Evolutionary conservation across 2,888 invertebrate genomes (phyloP).

Genomic region (Bellardia bayeri): DNA sequence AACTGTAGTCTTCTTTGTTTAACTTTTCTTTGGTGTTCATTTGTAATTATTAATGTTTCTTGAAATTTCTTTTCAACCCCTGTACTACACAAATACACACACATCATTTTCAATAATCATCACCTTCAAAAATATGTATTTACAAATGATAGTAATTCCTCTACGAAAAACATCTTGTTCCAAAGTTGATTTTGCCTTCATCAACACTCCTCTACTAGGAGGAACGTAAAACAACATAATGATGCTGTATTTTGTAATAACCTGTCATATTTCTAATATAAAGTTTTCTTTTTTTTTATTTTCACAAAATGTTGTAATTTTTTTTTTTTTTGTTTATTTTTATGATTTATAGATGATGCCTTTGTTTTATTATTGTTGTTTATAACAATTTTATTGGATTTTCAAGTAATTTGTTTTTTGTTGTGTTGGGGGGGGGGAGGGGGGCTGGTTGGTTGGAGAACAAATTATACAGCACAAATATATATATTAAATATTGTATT

Average conservation of each 20-base stretch:
- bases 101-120: background rate
- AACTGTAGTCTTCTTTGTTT: background rate
- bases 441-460: too few species aligned
- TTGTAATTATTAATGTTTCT: constrained; percentile 25
- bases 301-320: background rate
- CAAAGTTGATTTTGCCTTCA: background rate
- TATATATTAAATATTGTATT: too few species aligned
- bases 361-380: background rate
- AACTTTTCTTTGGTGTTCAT: constrained; percentile 3
- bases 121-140: constrained; percentile 1
- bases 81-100: background rate
- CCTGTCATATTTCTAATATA: background rate
- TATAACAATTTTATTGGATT: background rate
- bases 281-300: background rate
- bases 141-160: background rate
- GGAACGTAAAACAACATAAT: background rate
- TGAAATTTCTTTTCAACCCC: background rate
- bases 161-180: background rate
- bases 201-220: too few species aligned
- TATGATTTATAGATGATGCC: constrained; percentile 39
- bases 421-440: too few species aligned
- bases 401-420: too few species aligned
- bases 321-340: constrained; percentile 36
- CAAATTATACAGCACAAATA: too few species aligned
- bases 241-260: constrained; percentile 25